phyloP scores from a whole-genome alignment of 1,140 invertebrate genomes.

The Drosophila miranda region DNA sequence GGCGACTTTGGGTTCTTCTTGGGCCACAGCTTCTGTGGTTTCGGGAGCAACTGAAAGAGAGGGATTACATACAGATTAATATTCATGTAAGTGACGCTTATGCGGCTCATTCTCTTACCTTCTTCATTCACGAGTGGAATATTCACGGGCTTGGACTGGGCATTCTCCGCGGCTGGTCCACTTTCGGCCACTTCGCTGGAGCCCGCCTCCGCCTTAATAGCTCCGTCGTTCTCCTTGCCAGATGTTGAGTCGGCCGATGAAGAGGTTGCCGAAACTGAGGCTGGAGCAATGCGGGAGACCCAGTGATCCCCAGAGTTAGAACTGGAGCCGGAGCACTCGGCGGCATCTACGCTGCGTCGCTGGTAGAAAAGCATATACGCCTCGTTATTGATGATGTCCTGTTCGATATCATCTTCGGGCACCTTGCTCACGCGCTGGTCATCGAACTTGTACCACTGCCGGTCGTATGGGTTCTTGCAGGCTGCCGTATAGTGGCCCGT shows the following conservation, averaged over 20 bases:
- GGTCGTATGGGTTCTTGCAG: conserved; percentile 96
- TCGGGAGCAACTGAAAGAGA: conserved; percentile 14
- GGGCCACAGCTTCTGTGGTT: not conserved
- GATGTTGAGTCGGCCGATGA: conserved; percentile 19
- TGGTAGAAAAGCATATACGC: conserved; percentile 98
- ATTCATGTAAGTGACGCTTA: not conserved
- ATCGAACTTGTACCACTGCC: conserved; percentile 95
- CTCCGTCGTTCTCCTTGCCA: conserved; percentile 39
- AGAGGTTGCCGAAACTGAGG: conserved; percentile 30
- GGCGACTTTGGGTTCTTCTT: not conserved
- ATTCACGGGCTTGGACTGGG: conserved; percentile 49
- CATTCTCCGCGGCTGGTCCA: conserved; percentile 40
- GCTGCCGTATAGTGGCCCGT: conserved; percentile 98
- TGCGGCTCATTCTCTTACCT: conserved; percentile 13
- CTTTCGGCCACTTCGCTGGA: conserved; percentile 23
- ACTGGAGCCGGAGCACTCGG: conserved; percentile 85
- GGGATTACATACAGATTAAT: too few relatives aligned
- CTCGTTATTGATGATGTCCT: conserved; percentile 91
- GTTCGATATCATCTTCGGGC: conserved; percentile 85
- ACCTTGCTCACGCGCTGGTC: conserved; percentile 94
- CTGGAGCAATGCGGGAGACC: conserved; percentile 88
- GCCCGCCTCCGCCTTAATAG: conserved; percentile 14
- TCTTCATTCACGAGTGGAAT: conserved; percentile 53
- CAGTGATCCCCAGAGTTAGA: conserved; percentile 88
- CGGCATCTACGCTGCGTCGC: conserved; percentile 86